Percentiles rank a stretch among this genome's conserved stretches.
Evolutionary conservation across 2,888 invertebrate genomes (phyloP).

Genomic region (Lepetodrilus schrolli): DNA sequence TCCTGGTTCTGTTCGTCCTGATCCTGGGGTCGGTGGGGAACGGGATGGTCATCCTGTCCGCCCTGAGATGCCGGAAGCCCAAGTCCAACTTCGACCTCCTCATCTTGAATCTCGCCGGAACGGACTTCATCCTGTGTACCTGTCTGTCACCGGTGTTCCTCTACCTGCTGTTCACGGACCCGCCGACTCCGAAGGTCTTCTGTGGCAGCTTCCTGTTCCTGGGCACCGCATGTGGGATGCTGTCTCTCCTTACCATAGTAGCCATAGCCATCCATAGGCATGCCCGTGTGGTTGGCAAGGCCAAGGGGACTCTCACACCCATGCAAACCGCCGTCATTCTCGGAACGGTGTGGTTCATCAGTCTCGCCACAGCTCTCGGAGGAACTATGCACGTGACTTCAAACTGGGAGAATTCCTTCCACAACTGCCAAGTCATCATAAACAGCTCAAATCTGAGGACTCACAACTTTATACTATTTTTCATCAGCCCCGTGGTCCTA

Average conservation of each 20-base stretch:
- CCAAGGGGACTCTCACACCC: slow-evolving; percentile 52
- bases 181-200: slow-evolving; percentile 57
- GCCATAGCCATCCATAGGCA: slow-evolving; percentile 61
- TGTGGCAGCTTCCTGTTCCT: slow-evolving; percentile 61
- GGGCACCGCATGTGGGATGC: slow-evolving; percentile 54
- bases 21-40: slow-evolving; percentile 65
- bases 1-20: slow-evolving; percentile 61
- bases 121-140: slow-evolving; percentile 62
- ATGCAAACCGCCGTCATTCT: slow-evolving; percentile 50
- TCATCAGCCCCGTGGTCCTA: slow-evolving; percentile 56
- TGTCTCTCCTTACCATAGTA: slow-evolving; percentile 60
- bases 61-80: slow-evolving; percentile 52
- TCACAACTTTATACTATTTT: slow-evolving; percentile 61
- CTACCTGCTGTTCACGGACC: slow-evolving; percentile 57
- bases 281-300: slow-evolving; percentile 51
- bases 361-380: slow-evolving; percentile 53
- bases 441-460: slow-evolving; percentile 48
- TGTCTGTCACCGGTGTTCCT: slow-evolving; percentile 62
- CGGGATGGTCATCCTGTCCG: slow-evolving; percentile 58
- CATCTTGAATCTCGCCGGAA: slow-evolving; percentile 59
- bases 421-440: slow-evolving; percentile 56
- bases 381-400: slow-evolving; percentile 59
- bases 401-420: slow-evolving; percentile 52
- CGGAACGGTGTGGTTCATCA: slow-evolving; percentile 54
- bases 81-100: slow-evolving; percentile 60